phyloP scores from a whole-genome alignment of 2,797 vertebrate species.

The Pipistrellus pygmaeus region DNA sequence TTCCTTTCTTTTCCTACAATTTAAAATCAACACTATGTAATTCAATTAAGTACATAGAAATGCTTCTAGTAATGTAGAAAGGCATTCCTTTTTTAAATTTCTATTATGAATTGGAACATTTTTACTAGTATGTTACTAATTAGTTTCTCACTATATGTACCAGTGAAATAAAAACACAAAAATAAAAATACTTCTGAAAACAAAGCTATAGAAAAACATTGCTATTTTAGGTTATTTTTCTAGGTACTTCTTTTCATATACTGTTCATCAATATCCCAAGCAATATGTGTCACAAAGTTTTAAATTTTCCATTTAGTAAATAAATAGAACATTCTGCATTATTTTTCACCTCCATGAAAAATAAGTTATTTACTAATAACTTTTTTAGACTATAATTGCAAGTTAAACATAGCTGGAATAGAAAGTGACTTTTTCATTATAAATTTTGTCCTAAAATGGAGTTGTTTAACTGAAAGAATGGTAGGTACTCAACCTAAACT shows the following conservation, averaged over 20 bases:
- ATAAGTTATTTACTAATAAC: not conserved
- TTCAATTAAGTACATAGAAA: constrained; percentile 49
- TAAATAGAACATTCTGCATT: not conserved
- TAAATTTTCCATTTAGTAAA: constrained; percentile 20
- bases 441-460: constrained; percentile 15
- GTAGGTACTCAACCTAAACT: not conserved
- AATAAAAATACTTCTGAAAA: constrained; percentile 43
- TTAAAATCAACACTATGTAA: constrained; percentile 52
- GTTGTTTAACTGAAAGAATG: constrained; percentile 1
- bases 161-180: constrained; percentile 6
- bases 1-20: constrained; percentile 39
- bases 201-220: constrained; percentile 14
- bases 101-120: constrained; percentile 24
- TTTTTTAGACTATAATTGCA: not conserved
- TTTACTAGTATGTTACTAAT: constrained; percentile 44
- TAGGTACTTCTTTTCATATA: not conserved
- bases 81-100: constrained; percentile 5
- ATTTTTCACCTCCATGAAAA: not conserved
- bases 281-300: not conserved
- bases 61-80: constrained; percentile 12
- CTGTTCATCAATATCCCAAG: not conserved
- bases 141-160: constrained; percentile 33
- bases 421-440: not conserved
- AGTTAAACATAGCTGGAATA: not conserved
- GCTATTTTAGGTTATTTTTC: constrained; percentile 20